Evolutionary conservation across 2,113 vertebrate species (phyloP).

Genomic region (Pituophis catenifer): DNA sequence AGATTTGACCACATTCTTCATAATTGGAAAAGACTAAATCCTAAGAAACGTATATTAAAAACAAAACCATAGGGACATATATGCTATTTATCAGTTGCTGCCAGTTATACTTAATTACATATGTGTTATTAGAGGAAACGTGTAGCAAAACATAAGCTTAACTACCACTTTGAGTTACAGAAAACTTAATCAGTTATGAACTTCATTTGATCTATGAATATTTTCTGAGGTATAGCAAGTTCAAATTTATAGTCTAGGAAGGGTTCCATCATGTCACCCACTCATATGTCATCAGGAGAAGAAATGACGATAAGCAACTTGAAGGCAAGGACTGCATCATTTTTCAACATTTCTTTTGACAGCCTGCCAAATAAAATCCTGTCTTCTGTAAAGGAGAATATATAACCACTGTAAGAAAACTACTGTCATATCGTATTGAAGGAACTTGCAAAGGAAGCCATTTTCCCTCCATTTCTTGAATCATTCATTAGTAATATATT

Average conservation of each 20-base stretch:
- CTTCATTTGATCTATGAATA: not conserved
- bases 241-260: not conserved
- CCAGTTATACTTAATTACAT: not conserved
- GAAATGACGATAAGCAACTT: not conserved
- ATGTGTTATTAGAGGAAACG: not conserved
- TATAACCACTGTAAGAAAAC: not conserved
- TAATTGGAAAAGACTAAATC: not conserved
- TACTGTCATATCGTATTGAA: not conserved
- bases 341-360: not conserved
- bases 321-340: not conserved
- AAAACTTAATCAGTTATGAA: not conserved
- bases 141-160: not conserved
- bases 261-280: not conserved
- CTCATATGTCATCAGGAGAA: not conserved
- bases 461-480: not conserved
- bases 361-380: not conserved
- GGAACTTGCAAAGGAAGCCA: not conserved
- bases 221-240: not conserved
- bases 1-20: not conserved
- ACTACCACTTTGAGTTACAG: not conserved
- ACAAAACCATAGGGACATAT: not conserved
- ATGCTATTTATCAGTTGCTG: not conserved
- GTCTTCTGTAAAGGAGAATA: not conserved
- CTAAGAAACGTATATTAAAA: not conserved
- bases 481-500: not conserved